A percentile compares a stretch with the other conserved stretches of the same genome.
Conservation (phyloP, 2,797 vertebrate species). For the Crypturellus tataupa region DNA sequence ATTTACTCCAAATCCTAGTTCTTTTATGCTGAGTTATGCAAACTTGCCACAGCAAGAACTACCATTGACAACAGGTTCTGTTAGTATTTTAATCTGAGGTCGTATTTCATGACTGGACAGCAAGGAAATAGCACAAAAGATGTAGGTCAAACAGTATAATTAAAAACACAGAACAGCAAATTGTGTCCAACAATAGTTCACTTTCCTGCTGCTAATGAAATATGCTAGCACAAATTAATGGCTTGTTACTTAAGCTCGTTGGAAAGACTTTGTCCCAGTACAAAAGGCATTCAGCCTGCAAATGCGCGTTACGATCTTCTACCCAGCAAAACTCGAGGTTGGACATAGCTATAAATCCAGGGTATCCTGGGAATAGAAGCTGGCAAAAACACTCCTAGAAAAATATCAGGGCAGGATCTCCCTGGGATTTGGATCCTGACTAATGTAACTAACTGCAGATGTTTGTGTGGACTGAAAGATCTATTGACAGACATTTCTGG, state of each 20-base stretch:
- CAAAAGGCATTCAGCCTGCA: conserved; percentile 30
- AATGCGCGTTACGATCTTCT: neutral
- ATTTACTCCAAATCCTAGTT: conserved; percentile 18
- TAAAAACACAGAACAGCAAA: conserved; percentile 48
- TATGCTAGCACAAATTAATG: conserved; percentile 30
- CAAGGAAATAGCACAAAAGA: conserved; percentile 10
- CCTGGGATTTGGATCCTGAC: conserved; percentile 36
- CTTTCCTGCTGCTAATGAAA: conserved; percentile 41
- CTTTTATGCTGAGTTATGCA: neutral
- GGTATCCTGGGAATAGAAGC: conserved; percentile 59
- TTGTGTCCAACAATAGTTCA: conserved; percentile 13
- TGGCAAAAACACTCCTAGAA: conserved; percentile 67
- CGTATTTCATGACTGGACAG: conserved; percentile 2
- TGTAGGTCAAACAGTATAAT: conserved; percentile 41
- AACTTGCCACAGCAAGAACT: neutral
- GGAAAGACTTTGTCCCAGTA: conserved; percentile 25
- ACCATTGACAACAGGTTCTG: neutral
- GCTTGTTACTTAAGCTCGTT: conserved; percentile 34
- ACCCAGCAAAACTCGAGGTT: conserved; percentile 26
- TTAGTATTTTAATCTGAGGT: neutral
- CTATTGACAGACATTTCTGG: conserved; percentile 21
- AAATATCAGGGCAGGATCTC: conserved; percentile 51
- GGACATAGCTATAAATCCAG: conserved; percentile 48
- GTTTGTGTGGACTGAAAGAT: conserved; percentile 50
- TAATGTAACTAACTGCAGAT: conserved; percentile 51